phyloP scores from a whole-genome alignment of 2,113 vertebrate species.

The Silurus asotus region DNA sequence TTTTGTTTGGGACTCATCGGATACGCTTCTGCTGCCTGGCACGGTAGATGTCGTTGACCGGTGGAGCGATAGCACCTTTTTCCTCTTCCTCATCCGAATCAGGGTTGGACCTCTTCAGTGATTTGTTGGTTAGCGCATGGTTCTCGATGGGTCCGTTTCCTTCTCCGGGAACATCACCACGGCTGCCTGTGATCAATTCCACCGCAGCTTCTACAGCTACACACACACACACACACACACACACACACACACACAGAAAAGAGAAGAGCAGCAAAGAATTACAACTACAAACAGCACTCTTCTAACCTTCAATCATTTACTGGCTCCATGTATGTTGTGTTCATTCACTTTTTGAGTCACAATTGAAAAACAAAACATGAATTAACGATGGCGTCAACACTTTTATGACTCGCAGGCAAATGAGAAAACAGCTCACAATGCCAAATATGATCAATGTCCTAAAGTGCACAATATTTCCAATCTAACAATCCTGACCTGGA shows the following conservation, averaged over 20 bases:
- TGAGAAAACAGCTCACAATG: too few species aligned
- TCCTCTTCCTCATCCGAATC: constrained; percentile 98
- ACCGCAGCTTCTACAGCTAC: constrained; percentile 92
- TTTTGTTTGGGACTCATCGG: constrained; percentile 74
- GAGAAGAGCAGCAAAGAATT: background rate
- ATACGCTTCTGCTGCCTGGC: constrained; percentile 97
- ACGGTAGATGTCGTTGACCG: constrained; percentile 96
- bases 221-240: background rate
- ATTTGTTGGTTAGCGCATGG: constrained; percentile 81
- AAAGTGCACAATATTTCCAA: too few species aligned
- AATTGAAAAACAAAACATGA: too few species aligned
- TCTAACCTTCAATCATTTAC: too few species aligned
- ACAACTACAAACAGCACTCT: too few species aligned
- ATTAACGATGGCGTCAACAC: too few species aligned
- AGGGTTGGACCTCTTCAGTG: constrained; percentile 93
- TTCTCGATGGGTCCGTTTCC: constrained; percentile 93
- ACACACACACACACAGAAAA: background rate
- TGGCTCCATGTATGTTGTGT: too few species aligned
- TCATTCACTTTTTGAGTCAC: too few species aligned
- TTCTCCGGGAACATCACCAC: constrained; percentile 82
- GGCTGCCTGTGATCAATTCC: constrained; percentile 88
- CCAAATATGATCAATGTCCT: too few species aligned
- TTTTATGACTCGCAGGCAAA: too few species aligned
- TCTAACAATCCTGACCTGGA: too few species aligned
- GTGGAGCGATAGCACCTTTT: constrained; percentile 92